phyloP scores from a whole-genome alignment of 2,888 invertebrate species.

The Agrotis clavis region DNA sequence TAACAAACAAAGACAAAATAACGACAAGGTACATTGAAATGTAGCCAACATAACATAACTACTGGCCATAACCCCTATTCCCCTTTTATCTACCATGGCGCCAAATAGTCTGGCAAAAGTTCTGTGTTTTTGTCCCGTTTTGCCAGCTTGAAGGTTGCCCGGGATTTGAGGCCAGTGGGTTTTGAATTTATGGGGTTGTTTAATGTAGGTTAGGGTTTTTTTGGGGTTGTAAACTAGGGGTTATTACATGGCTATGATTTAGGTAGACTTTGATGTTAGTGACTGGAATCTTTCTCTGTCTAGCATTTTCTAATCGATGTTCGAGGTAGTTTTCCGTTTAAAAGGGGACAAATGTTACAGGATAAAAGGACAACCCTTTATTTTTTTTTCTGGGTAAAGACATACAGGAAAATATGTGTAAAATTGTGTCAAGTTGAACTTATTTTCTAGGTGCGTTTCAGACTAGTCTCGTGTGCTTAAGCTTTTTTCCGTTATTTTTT shows the following conservation, averaged over 20 bases:
- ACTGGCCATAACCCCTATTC: conserved; percentile 9
- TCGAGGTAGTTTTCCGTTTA: background rate
- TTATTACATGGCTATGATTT: background rate
- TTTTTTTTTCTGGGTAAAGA: no score
- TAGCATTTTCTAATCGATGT: background rate
- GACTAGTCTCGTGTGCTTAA: no score
- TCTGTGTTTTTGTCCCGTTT: conserved; percentile 37
- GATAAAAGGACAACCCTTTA: no score
- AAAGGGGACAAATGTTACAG: background rate
- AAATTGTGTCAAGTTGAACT: no score
- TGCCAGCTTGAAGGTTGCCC: conserved; percentile 3
- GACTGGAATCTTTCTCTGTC: background rate
- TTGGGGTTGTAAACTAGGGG: background rate
- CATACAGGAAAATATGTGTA: no score
- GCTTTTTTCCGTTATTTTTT: no score
- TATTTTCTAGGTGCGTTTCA: no score
- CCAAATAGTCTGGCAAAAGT: conserved; percentile 41
- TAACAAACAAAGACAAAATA: conserved; percentile 54
- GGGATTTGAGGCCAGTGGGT: conserved; percentile 25
- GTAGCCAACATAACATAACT: conserved; percentile 57
- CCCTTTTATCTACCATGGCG: conserved; percentile 54
- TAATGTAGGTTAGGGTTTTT: conserved; percentile 12
- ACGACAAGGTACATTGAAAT: conserved; percentile 55
- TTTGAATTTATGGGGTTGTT: conserved; percentile 30
- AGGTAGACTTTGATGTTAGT: background rate